Evolutionary conservation across 2,113 vertebrate species (phyloP).

Genomic region (Aldabrachelys gigantea): DNA sequence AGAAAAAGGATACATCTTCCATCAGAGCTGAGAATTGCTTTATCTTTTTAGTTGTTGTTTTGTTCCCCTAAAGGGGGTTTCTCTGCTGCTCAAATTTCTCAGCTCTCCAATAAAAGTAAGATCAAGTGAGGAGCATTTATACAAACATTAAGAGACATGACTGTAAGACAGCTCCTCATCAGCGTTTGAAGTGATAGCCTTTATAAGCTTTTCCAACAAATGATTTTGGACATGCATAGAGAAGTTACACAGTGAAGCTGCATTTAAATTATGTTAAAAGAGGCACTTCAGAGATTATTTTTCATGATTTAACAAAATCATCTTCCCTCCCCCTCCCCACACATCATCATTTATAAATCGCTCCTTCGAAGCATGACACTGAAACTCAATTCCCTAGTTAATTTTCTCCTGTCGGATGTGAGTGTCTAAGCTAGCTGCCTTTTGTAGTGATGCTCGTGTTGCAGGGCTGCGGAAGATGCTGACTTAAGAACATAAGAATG

Average conservation of each 20-base stretch:
- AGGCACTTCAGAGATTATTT: not conserved
- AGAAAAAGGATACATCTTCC: slow-evolving; percentile 50
- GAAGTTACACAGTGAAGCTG: not conserved
- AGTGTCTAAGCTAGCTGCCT: rapidly evolving
- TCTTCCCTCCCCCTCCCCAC: too few relatives aligned
- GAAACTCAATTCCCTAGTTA: rapidly evolving
- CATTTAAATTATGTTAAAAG: rapidly evolving
- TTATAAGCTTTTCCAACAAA: rapidly evolving
- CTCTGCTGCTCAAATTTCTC: slow-evolving; percentile 1
- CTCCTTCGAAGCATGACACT: not conserved
- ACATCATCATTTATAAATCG: rapidly evolving
- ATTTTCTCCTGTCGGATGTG: rapidly evolving
- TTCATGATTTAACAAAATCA: not conserved
- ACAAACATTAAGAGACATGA: rapidly evolving
- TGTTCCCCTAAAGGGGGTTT: slow-evolving; percentile 39
- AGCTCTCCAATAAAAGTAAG: not conserved
- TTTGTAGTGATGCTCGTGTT: not conserved
- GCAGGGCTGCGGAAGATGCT: not conserved
- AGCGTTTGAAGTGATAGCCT: rapidly evolving
- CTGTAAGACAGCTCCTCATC: not conserved
- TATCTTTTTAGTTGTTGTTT: slow-evolving; percentile 25
- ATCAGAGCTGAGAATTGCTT: slow-evolving; percentile 32
- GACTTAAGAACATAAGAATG: not conserved
- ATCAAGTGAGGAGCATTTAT: not conserved
- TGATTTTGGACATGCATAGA: rapidly evolving